Conservation (phyloP, 2,888 invertebrate genomes). For the Tipula vernalis region DNA sequence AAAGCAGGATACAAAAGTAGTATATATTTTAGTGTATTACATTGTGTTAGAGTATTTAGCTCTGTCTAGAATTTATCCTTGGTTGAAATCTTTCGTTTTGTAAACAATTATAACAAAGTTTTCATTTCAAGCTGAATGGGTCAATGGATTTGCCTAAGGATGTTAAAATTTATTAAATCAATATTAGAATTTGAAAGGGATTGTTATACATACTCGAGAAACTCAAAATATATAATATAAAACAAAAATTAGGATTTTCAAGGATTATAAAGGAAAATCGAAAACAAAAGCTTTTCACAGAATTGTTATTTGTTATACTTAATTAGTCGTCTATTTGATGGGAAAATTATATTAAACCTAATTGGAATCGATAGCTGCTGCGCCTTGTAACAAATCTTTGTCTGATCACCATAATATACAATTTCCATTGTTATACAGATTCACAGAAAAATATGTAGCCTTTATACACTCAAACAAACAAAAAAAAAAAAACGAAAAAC, state of each 20-base stretch:
- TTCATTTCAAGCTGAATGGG: neutral
- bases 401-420: neutral
- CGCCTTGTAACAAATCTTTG: neutral
- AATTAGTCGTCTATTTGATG: neutral
- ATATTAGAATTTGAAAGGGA: neutral
- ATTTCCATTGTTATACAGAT: neutral
- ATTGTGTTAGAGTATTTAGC: neutral
- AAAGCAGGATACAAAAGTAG: neutral
- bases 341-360: neutral
- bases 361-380: neutral
- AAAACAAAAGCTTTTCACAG: neutral
- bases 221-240: neutral
- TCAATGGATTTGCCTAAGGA: neutral
- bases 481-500: neutral
- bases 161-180: neutral
- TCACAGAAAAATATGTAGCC: neutral
- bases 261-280: neutral
- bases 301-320: neutral
- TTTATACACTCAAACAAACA: neutral
- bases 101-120: too few species aligned
- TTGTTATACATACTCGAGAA: neutral
- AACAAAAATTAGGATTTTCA: neutral
- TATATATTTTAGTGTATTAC: neutral
- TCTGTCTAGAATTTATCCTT: neutral
- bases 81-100: too few species aligned